phyloP scores from a whole-genome alignment of 1,140 invertebrate genomes.

The Sminthurides bifidus region DNA sequence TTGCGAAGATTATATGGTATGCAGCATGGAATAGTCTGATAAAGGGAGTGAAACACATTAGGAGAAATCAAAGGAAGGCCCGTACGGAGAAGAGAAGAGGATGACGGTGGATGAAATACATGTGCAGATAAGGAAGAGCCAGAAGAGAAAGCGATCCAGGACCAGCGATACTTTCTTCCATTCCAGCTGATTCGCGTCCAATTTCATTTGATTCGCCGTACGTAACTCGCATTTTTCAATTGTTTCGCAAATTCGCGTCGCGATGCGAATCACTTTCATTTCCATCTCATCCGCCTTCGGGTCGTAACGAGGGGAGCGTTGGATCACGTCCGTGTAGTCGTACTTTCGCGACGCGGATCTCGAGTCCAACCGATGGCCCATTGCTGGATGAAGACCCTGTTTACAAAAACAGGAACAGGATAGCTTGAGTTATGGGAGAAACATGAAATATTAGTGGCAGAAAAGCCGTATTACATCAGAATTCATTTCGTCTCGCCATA shows the following conservation, averaged over 20 bases:
- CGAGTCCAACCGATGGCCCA: constrained; percentile 19
- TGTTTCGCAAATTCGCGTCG: constrained; percentile 54
- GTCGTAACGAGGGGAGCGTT: constrained; percentile 33
- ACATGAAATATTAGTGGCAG: neutral
- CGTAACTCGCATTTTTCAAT: constrained; percentile 59
- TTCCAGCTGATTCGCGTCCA: constrained; percentile 53
- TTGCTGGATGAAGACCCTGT: constrained; percentile 19
- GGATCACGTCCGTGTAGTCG: constrained; percentile 30
- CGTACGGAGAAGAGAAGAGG: constrained; percentile 46
- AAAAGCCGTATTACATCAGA: neutral
- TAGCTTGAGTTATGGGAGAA: neutral
- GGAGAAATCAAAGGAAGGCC: constrained; percentile 34
- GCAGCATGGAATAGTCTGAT: neutral
- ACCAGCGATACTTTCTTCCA: constrained; percentile 70
- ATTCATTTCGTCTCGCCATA: too few species aligned
- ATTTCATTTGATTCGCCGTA: constrained; percentile 51
- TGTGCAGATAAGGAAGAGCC: constrained; percentile 54
- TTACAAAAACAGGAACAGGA: neutral
- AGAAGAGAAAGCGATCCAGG: constrained; percentile 50
- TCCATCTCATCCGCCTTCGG: constrained; percentile 43
- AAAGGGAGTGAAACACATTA: neutral
- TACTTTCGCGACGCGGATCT: constrained; percentile 21
- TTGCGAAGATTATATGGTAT: neutral
- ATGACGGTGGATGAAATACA: constrained; percentile 50
- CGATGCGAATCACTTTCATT: constrained; percentile 47